Evolutionary conservation across 2,888 invertebrate species (phyloP), one percentile per base, ranked within the genome.

Genomic region (Coenonympha arcania): DNA sequence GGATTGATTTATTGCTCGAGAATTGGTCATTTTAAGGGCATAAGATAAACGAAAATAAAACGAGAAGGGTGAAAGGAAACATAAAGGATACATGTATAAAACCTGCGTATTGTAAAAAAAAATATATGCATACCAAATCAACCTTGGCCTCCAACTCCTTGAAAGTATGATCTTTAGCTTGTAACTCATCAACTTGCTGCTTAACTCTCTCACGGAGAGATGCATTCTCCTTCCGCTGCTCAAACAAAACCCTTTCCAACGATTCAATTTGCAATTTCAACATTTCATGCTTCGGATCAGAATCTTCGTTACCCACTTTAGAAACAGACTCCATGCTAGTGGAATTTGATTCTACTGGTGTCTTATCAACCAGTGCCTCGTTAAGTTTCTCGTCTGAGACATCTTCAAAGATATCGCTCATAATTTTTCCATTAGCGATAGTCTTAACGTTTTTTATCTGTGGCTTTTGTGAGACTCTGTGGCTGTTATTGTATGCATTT

Each of bases 81-180:
- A n/a, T n/a, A n/a, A n/a, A n/a, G n/a, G n/a, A n/a, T n/a, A n/a
- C n/a, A n/a, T n/a, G 6, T 24, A 6, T 24, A 24, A 4, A 24
- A 30, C 6, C 4, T 5, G 13, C 4, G 5, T 11, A 11, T n/a
- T n/a, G n/a, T n/a, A n/a, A n/a, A n/a, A n/a, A n/a, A n/a, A n/a
- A n/a, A n/a, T n/a, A 5, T 6, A 11, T 13, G 3, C 26, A 31
- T 54, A 88, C 88, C 72, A 73, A 58, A 59, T 88, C 88, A 34
- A 88, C 63, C 67, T 87, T 88, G n/a, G 57, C 55, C 57, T 88
- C 88, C 22, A 88, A 62, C 6, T 88, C 88, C 54, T 82, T 87
- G 16, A 78, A 81, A 0, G 62, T 71, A 4, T 71, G 66, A 50
- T 87, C 86, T 55, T 76, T 87, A 11, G 73, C 73, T 15, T 75